Base-by-base conservation (phyloP, 1,140 invertebrate species). In the Oppia nitens region DNA sequence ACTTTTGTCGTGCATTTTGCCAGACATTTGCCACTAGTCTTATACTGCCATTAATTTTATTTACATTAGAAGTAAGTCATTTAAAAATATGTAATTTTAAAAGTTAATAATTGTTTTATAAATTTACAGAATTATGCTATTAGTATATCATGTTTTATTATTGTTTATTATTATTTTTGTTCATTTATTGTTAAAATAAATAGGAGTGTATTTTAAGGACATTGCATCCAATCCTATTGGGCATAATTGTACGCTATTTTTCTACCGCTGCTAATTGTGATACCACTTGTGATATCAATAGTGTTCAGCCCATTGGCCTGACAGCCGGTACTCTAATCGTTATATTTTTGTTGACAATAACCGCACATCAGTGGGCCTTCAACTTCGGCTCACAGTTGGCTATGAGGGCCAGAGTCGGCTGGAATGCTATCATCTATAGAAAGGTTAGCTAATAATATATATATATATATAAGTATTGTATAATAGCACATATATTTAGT, bases 201-300 rank as follows among this genome's bases (percentile, higher is more conserved):
- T 6, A 53, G 51, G 53, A 55, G 23, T 55, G 53, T 23, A 14
- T 57, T 11, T 25, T 57, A 20, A 57, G 50, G 25, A 20, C 56
- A 2, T 20, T 57, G 12, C 56, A 57, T 21, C 56, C 56, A 52
- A 29, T 57, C 12, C 32, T 57, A 21, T 48, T 57, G 9, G 56
- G 56, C 1, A 29, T 48, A 20, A 24, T 57, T 12, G 48, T 57
- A 1, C 47, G 56, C 2, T 51, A 57, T 24, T 57, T 57, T 40
- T 50, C n/a, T 21, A 12, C 9, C 47, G 40, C 4, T 17, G 12
- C 21, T 45, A n/a, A 27, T 17, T 28, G n/a, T 28, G 6, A 49
- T 23, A 29, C 23, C 23, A n/a, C n/a, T n/a, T n/a, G 17, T 26
- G 26, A 4, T 12, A n/a, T n/a, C n/a, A n/a, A n/a, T n/a, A 14